Conservation (phyloP, 2,797 vertebrate species). For the Epinephelus malabaricus region DNA sequence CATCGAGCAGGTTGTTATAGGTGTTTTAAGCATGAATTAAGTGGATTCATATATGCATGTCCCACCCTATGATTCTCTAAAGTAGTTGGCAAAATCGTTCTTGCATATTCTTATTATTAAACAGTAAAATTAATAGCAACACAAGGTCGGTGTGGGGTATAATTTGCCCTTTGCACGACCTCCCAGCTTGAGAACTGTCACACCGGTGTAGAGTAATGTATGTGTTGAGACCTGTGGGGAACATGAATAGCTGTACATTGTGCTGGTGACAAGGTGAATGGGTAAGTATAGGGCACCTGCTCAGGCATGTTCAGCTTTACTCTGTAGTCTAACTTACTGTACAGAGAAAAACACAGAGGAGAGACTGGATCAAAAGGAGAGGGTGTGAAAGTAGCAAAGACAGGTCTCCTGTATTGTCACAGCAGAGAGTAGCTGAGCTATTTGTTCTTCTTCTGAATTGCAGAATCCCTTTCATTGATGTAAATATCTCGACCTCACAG, state of each 20-base stretch:
- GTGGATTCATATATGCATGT: constrained; percentile 15
- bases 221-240: constrained; percentile 62
- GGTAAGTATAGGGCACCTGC: constrained; percentile 55
- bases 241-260: constrained; percentile 35
- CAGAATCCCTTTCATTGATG: neutral
- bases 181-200: constrained; percentile 31
- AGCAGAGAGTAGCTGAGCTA: neutral
- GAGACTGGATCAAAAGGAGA: constrained; percentile 14
- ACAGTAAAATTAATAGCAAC: constrained; percentile 33
- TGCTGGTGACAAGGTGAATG: constrained; percentile 57
- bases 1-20: constrained; percentile 42
- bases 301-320: constrained; percentile 66
- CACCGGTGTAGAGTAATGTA: constrained; percentile 45
- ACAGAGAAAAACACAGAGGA: constrained; percentile 15
- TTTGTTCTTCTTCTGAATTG: constrained; percentile 8
- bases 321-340: constrained; percentile 30
- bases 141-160: constrained; percentile 16
- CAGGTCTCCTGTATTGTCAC: neutral
- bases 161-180: constrained; percentile 18
- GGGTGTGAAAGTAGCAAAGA: constrained; percentile 5
- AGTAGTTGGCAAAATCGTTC: constrained; percentile 1
- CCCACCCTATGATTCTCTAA: constrained; percentile 40
- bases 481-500: constrained; percentile 25
- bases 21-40: constrained; percentile 40
- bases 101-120: constrained; percentile 21